A percentile compares a stretch with the other conserved stretches of the same genome.
Conservation (phyloP, 2,797 vertebrate species). For the Echeneis naucrates region DNA sequence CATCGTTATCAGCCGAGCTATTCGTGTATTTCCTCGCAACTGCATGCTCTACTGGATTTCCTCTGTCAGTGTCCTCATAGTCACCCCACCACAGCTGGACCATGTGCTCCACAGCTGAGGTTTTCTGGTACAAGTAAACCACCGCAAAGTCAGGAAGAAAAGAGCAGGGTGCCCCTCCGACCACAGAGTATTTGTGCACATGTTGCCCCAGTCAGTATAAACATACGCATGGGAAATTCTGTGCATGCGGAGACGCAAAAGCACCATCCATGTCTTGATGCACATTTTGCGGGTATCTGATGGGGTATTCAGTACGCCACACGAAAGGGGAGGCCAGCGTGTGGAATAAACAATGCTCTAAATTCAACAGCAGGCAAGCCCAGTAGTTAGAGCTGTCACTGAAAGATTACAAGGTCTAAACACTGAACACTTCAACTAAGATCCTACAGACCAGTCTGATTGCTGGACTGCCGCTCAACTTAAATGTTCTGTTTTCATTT, state of each 20-base stretch:
- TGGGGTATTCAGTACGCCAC: conserved; percentile 27
- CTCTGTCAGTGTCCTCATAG: conserved; percentile 65
- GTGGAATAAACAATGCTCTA: conserved; percentile 53
- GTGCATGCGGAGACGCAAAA: conserved; percentile 36
- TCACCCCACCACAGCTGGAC: conserved; percentile 70
- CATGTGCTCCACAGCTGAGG: conserved; percentile 77
- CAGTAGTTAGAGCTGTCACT: conserved; percentile 29
- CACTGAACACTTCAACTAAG: background rate
- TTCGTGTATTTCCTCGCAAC: conserved; percentile 27
- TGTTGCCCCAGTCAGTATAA: conserved; percentile 19
- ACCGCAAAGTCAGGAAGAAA: conserved; percentile 68
- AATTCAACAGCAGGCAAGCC: conserved; percentile 34
- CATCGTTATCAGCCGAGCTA: conserved; percentile 26
- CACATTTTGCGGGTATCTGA: conserved; percentile 27
- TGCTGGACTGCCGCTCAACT: background rate
- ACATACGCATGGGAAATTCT: background rate
- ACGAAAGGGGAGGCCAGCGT: conserved; percentile 32
- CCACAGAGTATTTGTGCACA: conserved; percentile 41
- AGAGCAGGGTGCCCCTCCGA: conserved; percentile 63
- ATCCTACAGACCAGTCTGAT: background rate
- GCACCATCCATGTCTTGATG: conserved; percentile 17
- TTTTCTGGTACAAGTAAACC: conserved; percentile 73
- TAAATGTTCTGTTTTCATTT: background rate
- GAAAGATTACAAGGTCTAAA: conserved; percentile 48
- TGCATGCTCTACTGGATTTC: conserved; percentile 31